phyloP scores from a whole-genome alignment of 2,888 invertebrate species.

The Tigriopus californicus region DNA sequence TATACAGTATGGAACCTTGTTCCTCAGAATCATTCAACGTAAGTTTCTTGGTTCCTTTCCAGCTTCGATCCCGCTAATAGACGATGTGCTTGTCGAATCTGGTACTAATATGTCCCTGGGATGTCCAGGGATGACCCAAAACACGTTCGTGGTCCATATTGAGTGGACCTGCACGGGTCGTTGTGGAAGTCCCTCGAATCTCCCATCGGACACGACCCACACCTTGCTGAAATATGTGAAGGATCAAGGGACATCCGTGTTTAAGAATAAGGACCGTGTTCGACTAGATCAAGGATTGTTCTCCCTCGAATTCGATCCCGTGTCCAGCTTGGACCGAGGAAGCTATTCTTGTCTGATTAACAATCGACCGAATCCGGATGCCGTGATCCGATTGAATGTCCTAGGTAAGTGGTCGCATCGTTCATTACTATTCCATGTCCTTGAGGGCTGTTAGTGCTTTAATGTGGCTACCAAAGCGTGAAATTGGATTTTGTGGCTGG shows the following conservation, averaged over 20 bases:
- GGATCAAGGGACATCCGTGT: neutral
- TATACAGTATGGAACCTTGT: no score
- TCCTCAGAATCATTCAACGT: no score
- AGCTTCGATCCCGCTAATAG: neutral
- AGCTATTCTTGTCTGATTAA: slow-evolving; percentile 9
- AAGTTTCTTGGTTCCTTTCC: no score
- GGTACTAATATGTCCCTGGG: slow-evolving; percentile 5
- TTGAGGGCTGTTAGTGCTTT: no score
- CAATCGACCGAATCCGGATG: slow-evolving; percentile 11
- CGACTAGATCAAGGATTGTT: slow-evolving; percentile 6
- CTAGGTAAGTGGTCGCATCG: neutral
- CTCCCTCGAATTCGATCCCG: slow-evolving; percentile 4
- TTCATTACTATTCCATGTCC: no score
- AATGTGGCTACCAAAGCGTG: no score
- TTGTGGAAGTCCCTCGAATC: slow-evolving; percentile 1
- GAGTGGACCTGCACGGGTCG: slow-evolving; percentile 5
- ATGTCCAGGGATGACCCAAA: slow-evolving; percentile 9
- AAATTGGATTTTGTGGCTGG: no score
- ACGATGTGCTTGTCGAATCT: slow-evolving; percentile 9
- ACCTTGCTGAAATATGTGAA: neutral
- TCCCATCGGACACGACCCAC: neutral
- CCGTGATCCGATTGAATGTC: slow-evolving; percentile 7
- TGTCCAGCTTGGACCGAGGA: neutral
- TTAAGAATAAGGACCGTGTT: neutral
- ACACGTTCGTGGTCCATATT: slow-evolving; percentile 10